phyloP scores from a whole-genome alignment of 2,888 invertebrate species.

The Pterobdella sp. region DNA sequence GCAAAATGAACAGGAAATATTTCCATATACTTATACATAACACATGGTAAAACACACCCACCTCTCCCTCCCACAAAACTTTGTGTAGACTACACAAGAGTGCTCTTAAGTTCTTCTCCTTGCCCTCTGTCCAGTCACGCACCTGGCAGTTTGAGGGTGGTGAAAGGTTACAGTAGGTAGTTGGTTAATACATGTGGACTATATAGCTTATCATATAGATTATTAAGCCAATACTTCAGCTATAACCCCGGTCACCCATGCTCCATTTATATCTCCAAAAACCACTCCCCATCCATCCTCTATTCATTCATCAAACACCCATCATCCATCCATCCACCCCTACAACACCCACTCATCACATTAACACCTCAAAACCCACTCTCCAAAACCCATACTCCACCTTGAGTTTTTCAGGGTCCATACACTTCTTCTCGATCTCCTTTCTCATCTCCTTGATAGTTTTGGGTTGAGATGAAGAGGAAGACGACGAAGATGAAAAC shows the following conservation, averaged over 20 bases:
- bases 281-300: no score
- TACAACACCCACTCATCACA: no score
- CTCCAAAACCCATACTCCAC: constrained; percentile 55
- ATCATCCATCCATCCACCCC: no score
- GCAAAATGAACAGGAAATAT: no score
- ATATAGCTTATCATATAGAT: no score
- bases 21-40: no score
- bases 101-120: constrained; percentile 90
- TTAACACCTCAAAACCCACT: no score
- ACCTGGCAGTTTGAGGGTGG: constrained; percentile 54
- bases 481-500: constrained; percentile 59
- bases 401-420: constrained; percentile 83
- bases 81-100: constrained; percentile 85
- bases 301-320: no score
- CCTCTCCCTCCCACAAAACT: constrained; percentile 78
- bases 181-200: not conserved
- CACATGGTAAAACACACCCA: no score
- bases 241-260: not conserved
- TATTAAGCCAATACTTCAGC: no score
- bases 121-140: constrained; percentile 74
- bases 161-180: constrained; percentile 35
- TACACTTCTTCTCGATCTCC: constrained; percentile 72
- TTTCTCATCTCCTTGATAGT: constrained; percentile 89
- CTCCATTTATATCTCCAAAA: no score
- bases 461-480: constrained; percentile 59